A percentile compares a stretch with the other conserved stretches of the same genome.
Evolutionary conservation across 2,888 invertebrate genomes (phyloP).

Genomic region (Andrena bicolor): DNA sequence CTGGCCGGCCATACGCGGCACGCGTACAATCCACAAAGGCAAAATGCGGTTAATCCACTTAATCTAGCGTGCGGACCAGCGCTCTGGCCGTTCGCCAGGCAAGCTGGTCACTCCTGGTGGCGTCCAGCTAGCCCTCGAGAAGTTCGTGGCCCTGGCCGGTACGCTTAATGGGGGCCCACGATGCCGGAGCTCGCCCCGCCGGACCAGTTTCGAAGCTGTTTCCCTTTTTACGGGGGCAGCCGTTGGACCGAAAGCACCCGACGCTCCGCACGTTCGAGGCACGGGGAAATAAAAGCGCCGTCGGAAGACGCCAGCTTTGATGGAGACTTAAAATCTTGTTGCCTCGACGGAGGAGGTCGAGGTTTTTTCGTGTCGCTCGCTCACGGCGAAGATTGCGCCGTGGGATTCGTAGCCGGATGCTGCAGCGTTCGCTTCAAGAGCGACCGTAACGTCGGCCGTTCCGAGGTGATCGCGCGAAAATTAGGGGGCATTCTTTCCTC

Average conservation of each 20-base stretch:
- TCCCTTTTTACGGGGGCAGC: slow-evolving; percentile 21
- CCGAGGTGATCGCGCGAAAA: not conserved
- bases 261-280: not conserved
- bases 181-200: not conserved
- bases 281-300: slow-evolving; percentile 20
- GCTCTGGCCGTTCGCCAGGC: slow-evolving; percentile 60
- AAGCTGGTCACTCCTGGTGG: slow-evolving; percentile 11
- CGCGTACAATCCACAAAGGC: slow-evolving; percentile 49
- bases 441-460: slow-evolving; percentile 8
- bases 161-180: slow-evolving; percentile 25
- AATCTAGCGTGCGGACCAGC: slow-evolving; percentile 58
- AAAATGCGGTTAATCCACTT: slow-evolving; percentile 62
- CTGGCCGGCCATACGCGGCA: not conserved
- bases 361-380: not conserved
- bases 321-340: slow-evolving; percentile 38
- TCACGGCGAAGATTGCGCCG: not conserved
- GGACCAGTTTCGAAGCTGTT: slow-evolving; percentile 12
- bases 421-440: not conserved
- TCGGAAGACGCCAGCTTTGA: slow-evolving; percentile 29
- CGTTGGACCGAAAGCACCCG: slow-evolving; percentile 16
- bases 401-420: not conserved
- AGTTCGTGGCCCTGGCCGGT: slow-evolving; percentile 7
- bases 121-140: not conserved
- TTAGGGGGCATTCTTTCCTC: not conserved
- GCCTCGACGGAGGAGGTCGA: not conserved